Base-by-base conservation (phyloP, 2,113 vertebrate species). In the Gavialis gangeticus region DNA sequence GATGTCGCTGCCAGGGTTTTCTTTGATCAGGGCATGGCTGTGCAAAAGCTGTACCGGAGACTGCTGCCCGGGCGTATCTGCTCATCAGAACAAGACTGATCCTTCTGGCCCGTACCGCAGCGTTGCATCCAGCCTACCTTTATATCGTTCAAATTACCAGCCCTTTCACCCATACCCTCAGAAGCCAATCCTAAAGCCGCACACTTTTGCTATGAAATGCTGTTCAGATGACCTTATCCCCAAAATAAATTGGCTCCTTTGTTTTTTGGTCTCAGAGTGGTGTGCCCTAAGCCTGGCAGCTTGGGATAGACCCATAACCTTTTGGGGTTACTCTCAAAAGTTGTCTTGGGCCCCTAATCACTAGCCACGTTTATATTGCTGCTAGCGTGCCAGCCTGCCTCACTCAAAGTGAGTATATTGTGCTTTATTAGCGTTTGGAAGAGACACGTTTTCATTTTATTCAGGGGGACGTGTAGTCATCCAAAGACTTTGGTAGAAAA, bases 241-340 rank as follows among this genome's bases (percentile, higher is more conserved):
- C 94, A 81, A 66, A 96, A 96, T 92, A 91, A 46, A 86, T 88
- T 76, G 89, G 92, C 58, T 91, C 37, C 28, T 91, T 94, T 95
- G 79, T 95, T 93, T 94, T 85, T 95, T 95, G 46, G 46, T 46
- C 46, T 46, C 46, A 46, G 46, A 7, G 7, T 46, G 46, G 46
- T 46, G 46, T 46, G 46, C 46, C 46, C 46, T 46, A 46, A 46
- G 46, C 46, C 46, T 46, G 46, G 46, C 46, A 46, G 46, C 46
- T 46, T 46, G 46, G 7, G 8, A 46, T 46, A 46, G 46, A 46
- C 46, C 46, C 46, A 46, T 46, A 46, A 46, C 46, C 46, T 46
- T 46, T 46, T 46, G 21, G 34, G 24, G 15, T 19, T 46, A 6
- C 22, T 6, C 46, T 34, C 69, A 46, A 14, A 73, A 22, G 21